Conservation (phyloP, 2,888 invertebrate genomes). For the Monopis laevigella region DNA sequence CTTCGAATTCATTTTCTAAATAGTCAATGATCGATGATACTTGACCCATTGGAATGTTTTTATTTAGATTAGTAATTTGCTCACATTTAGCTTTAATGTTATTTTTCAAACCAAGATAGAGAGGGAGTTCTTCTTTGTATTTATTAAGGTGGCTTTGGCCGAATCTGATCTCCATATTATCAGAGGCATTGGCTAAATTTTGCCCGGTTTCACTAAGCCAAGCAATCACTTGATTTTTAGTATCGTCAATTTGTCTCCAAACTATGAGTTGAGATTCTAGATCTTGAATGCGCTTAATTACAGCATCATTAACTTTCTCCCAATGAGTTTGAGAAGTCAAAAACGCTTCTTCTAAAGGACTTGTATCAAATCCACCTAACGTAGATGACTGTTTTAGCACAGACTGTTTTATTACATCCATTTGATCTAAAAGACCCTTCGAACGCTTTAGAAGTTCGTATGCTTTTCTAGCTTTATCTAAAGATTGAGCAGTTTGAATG, state of each 20-base stretch:
- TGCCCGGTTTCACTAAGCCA: slow-evolving; percentile 89
- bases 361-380: slow-evolving; percentile 72
- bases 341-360: slow-evolving; percentile 69
- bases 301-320: slow-evolving; percentile 76
- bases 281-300: slow-evolving; percentile 78
- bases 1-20: slow-evolving; percentile 79
- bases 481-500: slow-evolving; percentile 73
- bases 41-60: slow-evolving; percentile 74
- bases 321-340: slow-evolving; percentile 72
- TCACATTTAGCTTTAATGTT: slow-evolving; percentile 82
- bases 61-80: slow-evolving; percentile 80
- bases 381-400: slow-evolving; percentile 75
- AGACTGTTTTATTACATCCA: slow-evolving; percentile 79
- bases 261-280: slow-evolving; percentile 90
- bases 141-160: slow-evolving; percentile 81
- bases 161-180: slow-evolving; percentile 83
- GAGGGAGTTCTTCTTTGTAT: slow-evolving; percentile 86
- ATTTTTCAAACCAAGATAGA: slow-evolving; percentile 78
- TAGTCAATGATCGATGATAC: slow-evolving; percentile 72
- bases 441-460: slow-evolving; percentile 79
- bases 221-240: slow-evolving; percentile 81
- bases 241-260: slow-evolving; percentile 92
- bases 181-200: slow-evolving; percentile 77
- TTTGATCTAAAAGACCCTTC: slow-evolving; percentile 78
- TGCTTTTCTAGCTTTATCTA: slow-evolving; percentile 80